Conservation (phyloP, 1,140 invertebrate species). For the Calephelis virginiensis region DNA sequence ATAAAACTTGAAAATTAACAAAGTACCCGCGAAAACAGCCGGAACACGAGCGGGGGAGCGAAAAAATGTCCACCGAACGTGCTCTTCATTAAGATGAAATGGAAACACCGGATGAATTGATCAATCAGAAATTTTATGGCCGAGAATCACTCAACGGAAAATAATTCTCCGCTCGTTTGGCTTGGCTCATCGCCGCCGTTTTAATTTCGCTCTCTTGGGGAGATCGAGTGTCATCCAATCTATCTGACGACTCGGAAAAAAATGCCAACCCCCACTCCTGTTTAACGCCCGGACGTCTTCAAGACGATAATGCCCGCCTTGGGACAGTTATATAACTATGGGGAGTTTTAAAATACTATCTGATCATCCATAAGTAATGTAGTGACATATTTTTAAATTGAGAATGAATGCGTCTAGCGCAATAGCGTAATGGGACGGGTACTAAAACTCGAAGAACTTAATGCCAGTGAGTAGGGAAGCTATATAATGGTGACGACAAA, state of each 20-base stretch:
- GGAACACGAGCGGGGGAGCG: conserved; percentile 57
- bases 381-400: not conserved
- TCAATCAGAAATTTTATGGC: conserved; percentile 77
- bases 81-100: conserved; percentile 70
- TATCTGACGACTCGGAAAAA: conserved; percentile 67
- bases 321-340: conserved; percentile 45
- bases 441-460: too few species aligned
- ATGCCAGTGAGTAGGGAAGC: too few species aligned
- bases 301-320: conserved; percentile 51
- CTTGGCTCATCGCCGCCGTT: conserved; percentile 70
- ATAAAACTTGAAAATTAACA: conserved; percentile 52
- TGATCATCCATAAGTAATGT: not conserved
- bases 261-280: conserved; percentile 44
- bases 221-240: conserved; percentile 77
- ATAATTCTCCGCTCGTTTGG: conserved; percentile 70
- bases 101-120: conserved; percentile 74
- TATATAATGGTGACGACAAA: too few species aligned
- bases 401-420: too few species aligned
- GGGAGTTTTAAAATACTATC: not conserved
- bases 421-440: too few species aligned
- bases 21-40: conserved; percentile 68
- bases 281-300: conserved; percentile 42
- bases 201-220: conserved; percentile 73
- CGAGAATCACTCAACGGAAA: conserved; percentile 75
- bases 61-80: conserved; percentile 59